A percentile compares a stretch with the other conserved stretches of the same genome.
phyloP scores from a whole-genome alignment of 1,140 invertebrate species.

The Scaptomyza hsui region DNA sequence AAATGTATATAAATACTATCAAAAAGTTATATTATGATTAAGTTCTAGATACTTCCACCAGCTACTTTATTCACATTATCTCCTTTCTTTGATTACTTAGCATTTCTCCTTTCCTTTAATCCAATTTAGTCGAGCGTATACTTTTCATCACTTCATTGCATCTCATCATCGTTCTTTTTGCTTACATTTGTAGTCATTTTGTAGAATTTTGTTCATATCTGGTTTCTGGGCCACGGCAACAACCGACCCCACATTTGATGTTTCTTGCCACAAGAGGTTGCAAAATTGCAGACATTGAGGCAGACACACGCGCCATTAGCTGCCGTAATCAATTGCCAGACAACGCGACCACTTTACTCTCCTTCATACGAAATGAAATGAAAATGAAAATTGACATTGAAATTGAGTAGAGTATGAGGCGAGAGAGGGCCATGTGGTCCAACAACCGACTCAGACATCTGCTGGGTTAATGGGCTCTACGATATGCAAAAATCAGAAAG shows the following conservation, averaged over 20 bases:
- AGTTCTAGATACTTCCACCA: too few species aligned
- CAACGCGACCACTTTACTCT: slow-evolving; percentile 56
- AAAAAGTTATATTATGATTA: too few species aligned
- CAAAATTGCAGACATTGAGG: slow-evolving; percentile 38
- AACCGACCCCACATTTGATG: slow-evolving; percentile 65
- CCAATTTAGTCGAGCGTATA: slow-evolving; percentile 3
- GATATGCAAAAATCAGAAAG: slow-evolving; percentile 62
- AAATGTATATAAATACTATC: slow-evolving; percentile 53
- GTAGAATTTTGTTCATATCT: slow-evolving; percentile 38
- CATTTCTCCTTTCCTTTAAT: not conserved
- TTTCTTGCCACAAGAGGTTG: slow-evolving; percentile 22
- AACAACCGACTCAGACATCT: slow-evolving; percentile 16
- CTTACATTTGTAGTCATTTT: slow-evolving; percentile 10
- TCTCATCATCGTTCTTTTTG: slow-evolving; percentile 29
- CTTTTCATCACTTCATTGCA: slow-evolving; percentile 14
- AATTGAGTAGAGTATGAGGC: slow-evolving; percentile 47
- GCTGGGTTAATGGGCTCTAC: slow-evolving; percentile 46
- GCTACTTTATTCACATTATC: not conserved
- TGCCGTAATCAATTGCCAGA: slow-evolving; percentile 60
- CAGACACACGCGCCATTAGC: slow-evolving; percentile 42
- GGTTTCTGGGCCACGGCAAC: slow-evolving; percentile 45
- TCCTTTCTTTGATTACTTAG: not conserved
- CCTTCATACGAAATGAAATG: slow-evolving; percentile 54
- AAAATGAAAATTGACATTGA: slow-evolving; percentile 76
- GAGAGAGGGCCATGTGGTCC: slow-evolving; percentile 56